Evolutionary conservation across 2,113 vertebrate genomes (phyloP).

Genomic region (Megaleporinus macrocephalus): DNA sequence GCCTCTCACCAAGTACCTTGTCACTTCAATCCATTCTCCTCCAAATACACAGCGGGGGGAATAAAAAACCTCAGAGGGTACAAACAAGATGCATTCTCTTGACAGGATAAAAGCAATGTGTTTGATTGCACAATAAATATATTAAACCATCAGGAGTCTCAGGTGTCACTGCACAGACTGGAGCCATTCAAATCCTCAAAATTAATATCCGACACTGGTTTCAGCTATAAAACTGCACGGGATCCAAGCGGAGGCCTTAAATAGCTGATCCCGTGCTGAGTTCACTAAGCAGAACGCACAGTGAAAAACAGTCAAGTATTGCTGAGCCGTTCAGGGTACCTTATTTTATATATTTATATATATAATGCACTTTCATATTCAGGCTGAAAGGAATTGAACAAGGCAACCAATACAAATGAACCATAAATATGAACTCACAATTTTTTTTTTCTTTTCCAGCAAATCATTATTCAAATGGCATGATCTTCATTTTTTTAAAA

Average conservation of each 20-base stretch:
- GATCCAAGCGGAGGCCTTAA: constrained; percentile 12
- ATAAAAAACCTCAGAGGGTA: background rate
- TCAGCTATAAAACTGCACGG: background rate
- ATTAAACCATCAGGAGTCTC: background rate
- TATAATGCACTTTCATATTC: constrained; percentile 49
- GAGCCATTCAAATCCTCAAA: background rate
- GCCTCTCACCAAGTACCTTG: background rate
- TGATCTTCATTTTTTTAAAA: constrained; percentile 48
- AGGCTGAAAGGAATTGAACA: constrained; percentile 36
- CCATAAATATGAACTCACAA: constrained; percentile 49
- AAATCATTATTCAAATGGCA: constrained; percentile 46
- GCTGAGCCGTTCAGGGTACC: constrained; percentile 42
- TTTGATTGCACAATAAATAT: constrained; percentile 40
- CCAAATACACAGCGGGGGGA: constrained; percentile 2
- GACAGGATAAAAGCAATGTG: constrained; percentile 9
- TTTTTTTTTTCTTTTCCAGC: constrained; percentile 9
- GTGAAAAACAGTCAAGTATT: constrained; percentile 36
- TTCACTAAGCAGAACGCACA: constrained; percentile 40
- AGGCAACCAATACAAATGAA: constrained; percentile 47
- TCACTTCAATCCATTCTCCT: background rate
- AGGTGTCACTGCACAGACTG: background rate
- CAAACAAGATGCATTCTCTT: constrained; percentile 22
- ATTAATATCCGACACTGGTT: constrained; percentile 3
- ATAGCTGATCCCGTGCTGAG: constrained; percentile 24
- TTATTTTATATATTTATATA: too few relatives aligned